Evolutionary conservation across 2,797 vertebrate species (phyloP), one percentile per base, ranked within the genome.

Genomic region (Coilia nasus): DNA sequence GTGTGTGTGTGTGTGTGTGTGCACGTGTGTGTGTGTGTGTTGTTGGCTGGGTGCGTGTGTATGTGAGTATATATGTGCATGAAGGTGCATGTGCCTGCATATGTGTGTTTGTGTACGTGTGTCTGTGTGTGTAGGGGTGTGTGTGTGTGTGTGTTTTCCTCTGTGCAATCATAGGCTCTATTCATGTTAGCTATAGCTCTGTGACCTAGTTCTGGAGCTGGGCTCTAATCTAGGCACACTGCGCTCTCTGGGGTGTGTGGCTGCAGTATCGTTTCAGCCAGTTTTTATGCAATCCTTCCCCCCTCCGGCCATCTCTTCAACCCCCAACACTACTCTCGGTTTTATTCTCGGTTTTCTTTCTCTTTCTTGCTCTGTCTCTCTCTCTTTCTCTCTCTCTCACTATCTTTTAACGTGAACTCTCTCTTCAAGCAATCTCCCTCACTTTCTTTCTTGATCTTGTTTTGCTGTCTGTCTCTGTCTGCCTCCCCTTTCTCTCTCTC

Each of bases 131-230:
- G 94, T 90, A 85, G 90, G 86, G 87, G 85, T 64, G 88, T 88
- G 85, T 90, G 56, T 10, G 46, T 67, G 81, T 85, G 81, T 85
- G 60, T 82, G 84, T 67, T 57, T 60, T 82, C 80, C 56, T 60
- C 81, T 84, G 62, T 82, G 56, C 67, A 50, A 60, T 86, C 31
- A 19, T 59, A 59, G 85, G 89, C 86, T 91, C 88, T 91, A 86
- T 83, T 62, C 50, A 28, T 84, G 71, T 91, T 84, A 90, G 84
- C 67, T 85, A 25, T 71, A 84, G 71, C 87, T 92, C 88, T 88
- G 88, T 95, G 94, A 95, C 94, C 94, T 93, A 94, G 87, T 93
- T 95, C 93, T 90, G 85, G 83, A 86, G 81, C 84, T 41, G 83
- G 88, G 88, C 91, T 90, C 75, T 94, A 93, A 93, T 94, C 92